phyloP scores from a whole-genome alignment of 2,797 vertebrate genomes.

The Florisuga fusca region DNA sequence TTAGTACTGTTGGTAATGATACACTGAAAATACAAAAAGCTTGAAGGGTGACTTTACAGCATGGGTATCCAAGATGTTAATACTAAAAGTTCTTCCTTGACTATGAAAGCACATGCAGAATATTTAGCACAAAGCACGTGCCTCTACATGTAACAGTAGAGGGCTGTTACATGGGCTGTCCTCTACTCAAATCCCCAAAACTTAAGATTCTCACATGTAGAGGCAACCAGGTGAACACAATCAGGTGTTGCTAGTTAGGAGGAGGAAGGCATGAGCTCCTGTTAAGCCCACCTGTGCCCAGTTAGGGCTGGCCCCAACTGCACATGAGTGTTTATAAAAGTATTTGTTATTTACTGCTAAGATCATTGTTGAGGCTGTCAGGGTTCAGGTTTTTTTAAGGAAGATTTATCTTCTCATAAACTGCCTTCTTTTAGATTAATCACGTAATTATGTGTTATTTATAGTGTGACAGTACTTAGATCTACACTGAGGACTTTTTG shows the following conservation, averaged over 20 bases:
- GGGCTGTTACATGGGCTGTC: background rate
- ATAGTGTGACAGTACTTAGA: conserved; percentile 7
- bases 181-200: background rate
- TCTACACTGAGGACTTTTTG: background rate
- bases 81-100: background rate
- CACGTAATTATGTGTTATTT: conserved; percentile 40
- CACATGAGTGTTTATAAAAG: conserved; percentile 39
- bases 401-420: background rate
- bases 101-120: background rate
- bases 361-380: conserved; percentile 26
- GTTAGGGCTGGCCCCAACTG: no score
- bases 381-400: background rate
- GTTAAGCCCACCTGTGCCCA: no score
- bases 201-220: background rate
- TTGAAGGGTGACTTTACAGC: background rate
- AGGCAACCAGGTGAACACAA: no score
- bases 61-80: background rate
- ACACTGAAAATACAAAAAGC: background rate
- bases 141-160: background rate
- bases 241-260: no score
- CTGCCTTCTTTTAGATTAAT: background rate
- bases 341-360: conserved; percentile 53
- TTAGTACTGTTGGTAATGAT: background rate
- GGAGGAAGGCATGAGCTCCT: no score
- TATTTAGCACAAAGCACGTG: background rate